A percentile compares a stretch with the other conserved stretches of the same genome.
These are phyloP conservation scores for Andrena hattorfiana DNA, from an alignment of 2,888 invertebrate species.

Conservation along the genomic window DNA sequence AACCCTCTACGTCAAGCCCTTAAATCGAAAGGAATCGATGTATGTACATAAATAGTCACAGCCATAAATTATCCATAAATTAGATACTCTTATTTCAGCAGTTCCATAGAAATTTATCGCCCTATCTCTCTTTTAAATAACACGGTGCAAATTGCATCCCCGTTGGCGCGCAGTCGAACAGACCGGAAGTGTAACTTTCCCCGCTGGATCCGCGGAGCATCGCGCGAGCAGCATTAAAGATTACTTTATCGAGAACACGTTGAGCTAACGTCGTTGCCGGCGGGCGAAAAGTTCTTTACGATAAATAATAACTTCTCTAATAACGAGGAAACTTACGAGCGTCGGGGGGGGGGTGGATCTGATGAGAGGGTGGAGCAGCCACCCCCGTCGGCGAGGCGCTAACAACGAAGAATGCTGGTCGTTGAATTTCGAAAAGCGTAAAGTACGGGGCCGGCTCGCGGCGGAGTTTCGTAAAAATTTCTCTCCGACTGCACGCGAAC, in stretches of 20 bases:
- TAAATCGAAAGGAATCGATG: neutral
- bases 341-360: neutral
- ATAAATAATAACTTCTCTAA: conserved; percentile 47
- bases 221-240: conserved; percentile 9
- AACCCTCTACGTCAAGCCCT: too few relatives aligned
- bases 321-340: conserved; percentile 37
- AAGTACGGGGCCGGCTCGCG: conserved; percentile 4
- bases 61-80: conserved; percentile 8
- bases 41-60: neutral
- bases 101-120: conserved; percentile 5
- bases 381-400: neutral
- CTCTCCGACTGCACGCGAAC: conserved; percentile 21
- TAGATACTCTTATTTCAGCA: neutral
- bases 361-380: conserved; percentile 3
- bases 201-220: conserved; percentile 1
- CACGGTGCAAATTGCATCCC: conserved; percentile 12
- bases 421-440: conserved; percentile 44
- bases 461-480: conserved; percentile 30
- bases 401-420: conserved; percentile 19
- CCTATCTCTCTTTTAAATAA: conserved; percentile 27
- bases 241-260: conserved; percentile 28
- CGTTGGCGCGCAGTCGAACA: neutral
- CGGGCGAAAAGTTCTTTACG: conserved; percentile 16
- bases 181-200: conserved; percentile 10
- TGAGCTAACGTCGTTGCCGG: conserved; percentile 14